Evolutionary conservation across 1,140 invertebrate species (phyloP), one percentile per base, ranked within the genome.

Genomic region (Rhizoglyphus robini): DNA sequence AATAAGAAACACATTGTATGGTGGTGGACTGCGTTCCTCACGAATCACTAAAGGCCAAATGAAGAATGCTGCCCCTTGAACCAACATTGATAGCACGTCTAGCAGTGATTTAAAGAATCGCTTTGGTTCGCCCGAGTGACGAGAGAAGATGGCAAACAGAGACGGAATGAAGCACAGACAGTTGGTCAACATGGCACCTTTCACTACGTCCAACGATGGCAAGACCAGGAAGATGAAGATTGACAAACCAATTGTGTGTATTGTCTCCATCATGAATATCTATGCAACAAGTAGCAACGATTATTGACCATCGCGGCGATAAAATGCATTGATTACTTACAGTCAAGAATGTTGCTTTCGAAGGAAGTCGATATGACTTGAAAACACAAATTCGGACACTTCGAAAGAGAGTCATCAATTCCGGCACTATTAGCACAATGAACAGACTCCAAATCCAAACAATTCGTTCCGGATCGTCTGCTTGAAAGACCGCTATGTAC

Each of bases 381-480:
- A 94, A 94, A 71, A 90, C 84, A 73, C 89, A 93, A 75, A 94
- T 93, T 70, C 90, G 82, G 2, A 85, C 79, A 23, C 89, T 86
- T 58, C 90, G 79, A 70, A 94, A 86, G 13, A 91, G 75, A 0
- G 88, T 86, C 18, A 90, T 90, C 30, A 94, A 77, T 76, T 95
- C 90, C 0, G 91, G 91, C 46, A 92, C 82, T 0, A 86, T 80
- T 72, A 88, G 91, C 0, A 85, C 87, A 68, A 90, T 85, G 46
- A 93, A 78, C 15, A 95, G 76, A 64, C 86, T 87, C 91, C 91
- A 95, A 73, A 90, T 89, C 90, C 90, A 95, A 11, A 86, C 87
- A 59, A 93, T 85, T 46, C 88, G 81, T 75, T 94, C 89, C 67
- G 85, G 83, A 61, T 69, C 65, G 34, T 61, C 58, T 3, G 63